Evolutionary conservation across 2,797 vertebrate species (phyloP), one percentile per base, ranked within the genome.

Genomic region (Enteromius viviparus): DNA sequence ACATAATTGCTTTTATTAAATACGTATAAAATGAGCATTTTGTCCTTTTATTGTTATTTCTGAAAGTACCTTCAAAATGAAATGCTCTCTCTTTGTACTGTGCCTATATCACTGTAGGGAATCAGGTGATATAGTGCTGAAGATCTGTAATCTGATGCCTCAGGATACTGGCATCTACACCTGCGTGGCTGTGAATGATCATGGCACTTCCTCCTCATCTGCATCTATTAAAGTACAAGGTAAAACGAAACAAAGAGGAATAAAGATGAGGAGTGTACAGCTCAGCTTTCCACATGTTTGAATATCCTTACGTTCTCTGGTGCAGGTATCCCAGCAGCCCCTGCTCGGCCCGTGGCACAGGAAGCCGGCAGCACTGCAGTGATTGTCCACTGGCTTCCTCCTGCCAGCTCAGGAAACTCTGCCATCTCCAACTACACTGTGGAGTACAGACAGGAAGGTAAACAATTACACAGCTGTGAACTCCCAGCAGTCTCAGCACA

Each of bases 81-180:
- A 32, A 12, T 17, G 23, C 34, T 12, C 11, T 12, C 51, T 37
- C 21, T 62, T 21, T 29, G 0, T 51, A 64, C 4, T 40, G 34
- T 23, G 58, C 7, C 10, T 68, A 37, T 47, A n/a, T 23, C 5
- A 82, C 4, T 81, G n/a, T 90, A 99, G 98, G 91, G 98, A 99
- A 32, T 97, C 97, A 0, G 98, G 98, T 1, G 98, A 99, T 89
- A 96, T 98, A 87, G 89, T 96, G 87, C 89, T 99, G 91, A 98
- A 98, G 92, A 96, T 99, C 90, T 99, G 97, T 87, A 99, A 99
- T 32, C 90, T 99, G 90, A 97, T 99, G 97, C 98, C 98, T 19
- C 98, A 99, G 87, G 98, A 99, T 87, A 99, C 98, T 0, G 98
- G 98, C 6, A 99, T 99, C 92, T 99, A 99, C 90, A 99, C 97